phyloP scores from a whole-genome alignment of 2,888 invertebrate genomes.

The Drosophila testacea region DNA sequence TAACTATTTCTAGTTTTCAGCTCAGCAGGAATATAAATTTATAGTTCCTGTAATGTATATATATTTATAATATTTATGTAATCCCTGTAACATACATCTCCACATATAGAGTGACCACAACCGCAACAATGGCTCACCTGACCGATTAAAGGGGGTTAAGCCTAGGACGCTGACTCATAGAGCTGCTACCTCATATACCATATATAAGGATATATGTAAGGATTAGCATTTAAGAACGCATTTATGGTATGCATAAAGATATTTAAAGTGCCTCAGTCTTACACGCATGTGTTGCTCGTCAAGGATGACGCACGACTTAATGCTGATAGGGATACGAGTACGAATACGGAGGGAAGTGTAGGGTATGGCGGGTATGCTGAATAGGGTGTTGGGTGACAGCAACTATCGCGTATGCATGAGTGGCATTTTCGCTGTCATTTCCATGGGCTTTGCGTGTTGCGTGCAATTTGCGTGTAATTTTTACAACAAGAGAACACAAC shows the following conservation, averaged over 20 bases:
- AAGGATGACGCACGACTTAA: conserved; percentile 69
- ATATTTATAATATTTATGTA: not conserved
- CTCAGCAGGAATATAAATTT: no score
- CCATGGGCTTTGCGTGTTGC: conserved; percentile 76
- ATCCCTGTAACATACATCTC: not conserved
- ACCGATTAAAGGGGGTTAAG: conserved; percentile 16
- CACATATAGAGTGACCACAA: conserved; percentile 41
- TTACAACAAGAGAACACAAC: conserved; percentile 17
- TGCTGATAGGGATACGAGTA: conserved; percentile 32
- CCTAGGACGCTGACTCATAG: conserved; percentile 52
- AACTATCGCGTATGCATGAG: conserved; percentile 68
- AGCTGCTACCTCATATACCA: not conserved
- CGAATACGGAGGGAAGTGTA: not conserved
- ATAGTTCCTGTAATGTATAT: no score
- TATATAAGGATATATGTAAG: conserved; percentile 38
- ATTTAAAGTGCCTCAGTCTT: conserved; percentile 58
- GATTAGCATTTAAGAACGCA: conserved; percentile 69
- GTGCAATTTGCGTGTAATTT: conserved; percentile 80
- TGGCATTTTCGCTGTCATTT: conserved; percentile 73
- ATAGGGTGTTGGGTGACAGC: conserved; percentile 55
- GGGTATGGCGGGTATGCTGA: not conserved
- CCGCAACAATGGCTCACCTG: conserved; percentile 53
- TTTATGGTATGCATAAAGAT: conserved; percentile 68
- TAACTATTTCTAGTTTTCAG: conserved; percentile 1
- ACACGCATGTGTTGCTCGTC: conserved; percentile 72